Conservation (phyloP, 2,113 vertebrate species). For the Myotis lucifugus region DNA sequence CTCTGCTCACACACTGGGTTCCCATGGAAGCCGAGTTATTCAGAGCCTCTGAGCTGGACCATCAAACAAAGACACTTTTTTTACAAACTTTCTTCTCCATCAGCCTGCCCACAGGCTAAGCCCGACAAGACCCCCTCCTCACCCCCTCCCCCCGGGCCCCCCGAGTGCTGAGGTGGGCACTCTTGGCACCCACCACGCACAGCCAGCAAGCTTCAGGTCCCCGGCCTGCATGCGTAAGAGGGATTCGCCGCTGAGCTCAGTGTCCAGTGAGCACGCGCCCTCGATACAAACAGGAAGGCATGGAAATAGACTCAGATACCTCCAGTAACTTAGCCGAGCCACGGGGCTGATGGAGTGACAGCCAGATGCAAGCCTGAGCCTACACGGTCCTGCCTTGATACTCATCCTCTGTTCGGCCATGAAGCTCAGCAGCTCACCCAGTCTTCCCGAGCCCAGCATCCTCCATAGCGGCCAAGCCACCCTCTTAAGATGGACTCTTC, state of each 20-base stretch:
- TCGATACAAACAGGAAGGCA: not conserved
- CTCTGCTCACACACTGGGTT: not conserved
- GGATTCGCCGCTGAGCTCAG: fast-evolving
- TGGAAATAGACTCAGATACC: not conserved
- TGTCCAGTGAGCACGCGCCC: not conserved
- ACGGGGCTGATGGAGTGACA: not conserved
- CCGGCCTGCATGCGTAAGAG: not conserved
- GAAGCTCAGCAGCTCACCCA: not conserved
- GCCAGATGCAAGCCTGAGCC: not conserved
- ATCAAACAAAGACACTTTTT: not conserved
- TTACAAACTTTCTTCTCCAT: not conserved
- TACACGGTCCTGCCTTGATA: too few relatives aligned
- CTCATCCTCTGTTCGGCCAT: not conserved
- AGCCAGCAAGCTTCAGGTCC: not conserved
- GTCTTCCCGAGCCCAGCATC: not conserved
- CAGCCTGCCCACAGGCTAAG: too few relatives aligned
- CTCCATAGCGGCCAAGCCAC: not conserved
- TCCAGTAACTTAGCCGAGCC: not conserved
- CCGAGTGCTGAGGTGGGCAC: not conserved
- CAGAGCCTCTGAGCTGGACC: not conserved
- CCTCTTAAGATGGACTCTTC: not conserved
- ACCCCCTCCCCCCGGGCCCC: too few relatives aligned
- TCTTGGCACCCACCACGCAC: not conserved
- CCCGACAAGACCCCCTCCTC: not conserved
- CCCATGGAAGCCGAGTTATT: not conserved